A percentile compares a stretch with the other conserved stretches of the same genome.
Evolutionary conservation across 2,888 invertebrate species (phyloP).

Genomic region (Polydrusus pterygomalis): DNA sequence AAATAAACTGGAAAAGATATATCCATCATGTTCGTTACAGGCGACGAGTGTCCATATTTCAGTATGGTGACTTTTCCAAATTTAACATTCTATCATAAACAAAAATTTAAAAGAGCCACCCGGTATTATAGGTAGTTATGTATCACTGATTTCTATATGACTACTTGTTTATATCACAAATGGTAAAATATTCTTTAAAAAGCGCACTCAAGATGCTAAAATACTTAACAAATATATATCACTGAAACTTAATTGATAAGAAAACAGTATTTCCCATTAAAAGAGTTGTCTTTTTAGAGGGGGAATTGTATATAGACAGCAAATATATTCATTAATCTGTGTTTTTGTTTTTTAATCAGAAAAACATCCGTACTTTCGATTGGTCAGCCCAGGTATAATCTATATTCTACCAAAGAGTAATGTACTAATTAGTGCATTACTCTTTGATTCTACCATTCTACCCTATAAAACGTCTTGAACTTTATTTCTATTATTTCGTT

Average conservation of each 20-base stretch:
- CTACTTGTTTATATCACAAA: constrained; percentile 69
- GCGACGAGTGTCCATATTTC: neutral
- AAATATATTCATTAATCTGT: neutral
- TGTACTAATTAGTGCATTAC: no score
- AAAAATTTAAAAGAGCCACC: constrained; percentile 13
- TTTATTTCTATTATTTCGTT: no score
- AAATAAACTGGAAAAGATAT: neutral
- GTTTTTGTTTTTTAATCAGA: neutral
- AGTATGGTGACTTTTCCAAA: constrained; percentile 12
- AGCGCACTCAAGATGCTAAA: constrained; percentile 66
- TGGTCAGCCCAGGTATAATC: no score
- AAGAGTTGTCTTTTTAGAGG: neutral
- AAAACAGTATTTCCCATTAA: constrained; percentile 27
- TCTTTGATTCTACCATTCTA: no score
- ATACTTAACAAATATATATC: constrained; percentile 70
- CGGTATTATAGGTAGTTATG: constrained; percentile 18
- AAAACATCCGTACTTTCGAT: neutral
- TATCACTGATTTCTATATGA: constrained; percentile 65
- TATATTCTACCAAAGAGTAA: no score
- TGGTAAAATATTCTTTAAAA: constrained; percentile 66
- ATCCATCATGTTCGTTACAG: neutral
- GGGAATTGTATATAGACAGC: neutral
- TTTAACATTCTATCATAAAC: constrained; percentile 30
- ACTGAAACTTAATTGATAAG: constrained; percentile 64
- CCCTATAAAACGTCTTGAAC: no score